phyloP scores from a whole-genome alignment of 2,888 invertebrate genomes.

The Caenorhabditis doughertyi region DNA sequence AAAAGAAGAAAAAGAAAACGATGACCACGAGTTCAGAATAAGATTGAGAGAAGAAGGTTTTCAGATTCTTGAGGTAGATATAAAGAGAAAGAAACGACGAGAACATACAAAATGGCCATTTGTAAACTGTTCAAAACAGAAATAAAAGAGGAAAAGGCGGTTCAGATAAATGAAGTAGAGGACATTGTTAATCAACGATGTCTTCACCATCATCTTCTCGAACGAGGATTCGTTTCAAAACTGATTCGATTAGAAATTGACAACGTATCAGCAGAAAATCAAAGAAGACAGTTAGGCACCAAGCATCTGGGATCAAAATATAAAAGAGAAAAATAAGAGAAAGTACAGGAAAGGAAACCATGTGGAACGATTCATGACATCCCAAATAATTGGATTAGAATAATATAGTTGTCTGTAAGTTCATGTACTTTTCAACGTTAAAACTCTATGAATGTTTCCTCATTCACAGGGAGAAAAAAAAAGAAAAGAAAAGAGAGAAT shows the following conservation, averaged over 20 bases:
- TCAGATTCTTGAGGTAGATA: slow-evolving; percentile 36
- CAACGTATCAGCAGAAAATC: slow-evolving; percentile 14
- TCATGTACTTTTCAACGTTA: slow-evolving; percentile 16
- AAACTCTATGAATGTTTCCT: background rate
- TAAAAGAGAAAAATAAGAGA: background rate
- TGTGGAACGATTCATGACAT: slow-evolving; percentile 30
- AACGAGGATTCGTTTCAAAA: slow-evolving; percentile 54
- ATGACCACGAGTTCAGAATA: slow-evolving; percentile 36
- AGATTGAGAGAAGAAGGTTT: slow-evolving; percentile 23
- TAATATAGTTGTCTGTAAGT: slow-evolving; percentile 1
- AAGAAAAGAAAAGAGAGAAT: slow-evolving; percentile 10
- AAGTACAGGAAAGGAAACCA: slow-evolving; percentile 28
- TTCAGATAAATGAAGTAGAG: background rate
- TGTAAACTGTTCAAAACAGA: slow-evolving; percentile 3
- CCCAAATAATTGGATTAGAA: slow-evolving; percentile 37
- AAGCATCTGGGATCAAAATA: slow-evolving; percentile 6
- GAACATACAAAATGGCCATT: background rate
- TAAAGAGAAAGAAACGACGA: background rate
- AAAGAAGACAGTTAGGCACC: slow-evolving; percentile 48
- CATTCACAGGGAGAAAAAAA: background rate
- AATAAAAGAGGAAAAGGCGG: background rate
- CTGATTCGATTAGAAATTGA: slow-evolving; percentile 51
- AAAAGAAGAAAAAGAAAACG: slow-evolving; percentile 17
- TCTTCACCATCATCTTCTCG: slow-evolving; percentile 14
- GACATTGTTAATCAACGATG: slow-evolving; percentile 29